A percentile compares a stretch with the other conserved stretches of the same genome.
These are phyloP conservation scores for Acomys russatus DNA, from an alignment of 2,797 vertebrate species.

Conservation along the genomic window DNA sequence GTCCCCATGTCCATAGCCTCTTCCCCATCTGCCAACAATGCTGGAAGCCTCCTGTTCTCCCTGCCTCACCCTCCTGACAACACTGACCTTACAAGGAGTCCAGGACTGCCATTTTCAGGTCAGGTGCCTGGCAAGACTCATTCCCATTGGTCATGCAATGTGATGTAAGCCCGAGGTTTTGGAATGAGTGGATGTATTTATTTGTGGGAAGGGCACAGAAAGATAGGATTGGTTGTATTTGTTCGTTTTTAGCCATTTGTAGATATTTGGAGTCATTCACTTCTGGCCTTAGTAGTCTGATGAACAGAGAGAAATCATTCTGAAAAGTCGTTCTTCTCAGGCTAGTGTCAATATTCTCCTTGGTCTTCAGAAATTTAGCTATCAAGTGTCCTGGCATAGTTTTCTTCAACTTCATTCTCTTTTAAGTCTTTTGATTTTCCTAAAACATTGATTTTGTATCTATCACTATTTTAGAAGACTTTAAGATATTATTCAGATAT, in stretches of 20 bases:
- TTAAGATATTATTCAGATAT: slow-evolving; percentile 6
- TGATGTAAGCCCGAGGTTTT: not conserved
- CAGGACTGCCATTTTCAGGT: not conserved
- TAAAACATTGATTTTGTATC: not conserved
- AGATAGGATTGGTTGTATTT: not conserved
- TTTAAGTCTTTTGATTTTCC: slow-evolving; percentile 6
- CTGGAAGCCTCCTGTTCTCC: not conserved
- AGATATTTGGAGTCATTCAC: not conserved
- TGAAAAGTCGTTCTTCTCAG: not conserved
- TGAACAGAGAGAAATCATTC: not conserved
- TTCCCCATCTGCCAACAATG: not conserved
- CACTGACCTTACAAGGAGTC: not conserved
- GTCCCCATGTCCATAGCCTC: no score
- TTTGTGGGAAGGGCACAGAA: not conserved
- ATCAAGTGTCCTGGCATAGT: not conserved
- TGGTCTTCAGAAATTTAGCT: not conserved
- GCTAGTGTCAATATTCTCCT: not conserved
- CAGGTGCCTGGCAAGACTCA: not conserved
- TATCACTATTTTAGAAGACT: not conserved
- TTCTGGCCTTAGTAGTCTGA: not conserved
- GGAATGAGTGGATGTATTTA: not conserved
- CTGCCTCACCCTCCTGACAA: not conserved
- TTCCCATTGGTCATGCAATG: not conserved
- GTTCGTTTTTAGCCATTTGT: not conserved
- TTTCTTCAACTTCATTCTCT: slow-evolving; percentile 27